phyloP scores from a whole-genome alignment of 2,113 vertebrate genomes.

The Coptodon bakossiorum region DNA sequence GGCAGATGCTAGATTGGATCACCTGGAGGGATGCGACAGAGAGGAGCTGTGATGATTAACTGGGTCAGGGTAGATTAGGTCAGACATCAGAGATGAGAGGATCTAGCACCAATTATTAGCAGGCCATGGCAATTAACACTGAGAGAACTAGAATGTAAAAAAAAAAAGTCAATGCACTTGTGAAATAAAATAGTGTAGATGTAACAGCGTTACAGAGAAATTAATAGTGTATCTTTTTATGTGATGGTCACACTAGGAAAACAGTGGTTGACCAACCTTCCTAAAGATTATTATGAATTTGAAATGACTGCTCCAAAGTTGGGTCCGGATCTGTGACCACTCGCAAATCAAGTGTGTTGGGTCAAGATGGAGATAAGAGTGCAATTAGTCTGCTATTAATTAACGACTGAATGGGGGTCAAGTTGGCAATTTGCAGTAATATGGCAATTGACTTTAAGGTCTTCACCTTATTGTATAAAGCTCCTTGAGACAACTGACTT shows the following conservation, averaged over 20 bases:
- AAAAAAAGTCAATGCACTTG: background rate
- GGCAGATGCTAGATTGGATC: background rate
- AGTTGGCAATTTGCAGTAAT: background rate
- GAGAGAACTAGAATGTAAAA: background rate
- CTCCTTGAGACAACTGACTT: background rate
- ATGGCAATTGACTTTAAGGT: background rate
- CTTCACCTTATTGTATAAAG: background rate
- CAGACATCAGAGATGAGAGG: background rate
- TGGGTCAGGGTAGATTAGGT: background rate
- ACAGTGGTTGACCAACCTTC: background rate
- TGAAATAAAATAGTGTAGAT: background rate
- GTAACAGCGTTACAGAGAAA: background rate
- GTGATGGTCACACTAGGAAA: background rate
- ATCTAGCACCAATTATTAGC: background rate
- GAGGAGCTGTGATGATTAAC: background rate
- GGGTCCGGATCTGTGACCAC: background rate
- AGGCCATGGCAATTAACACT: background rate
- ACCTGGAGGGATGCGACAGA: background rate
- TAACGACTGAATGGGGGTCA: background rate
- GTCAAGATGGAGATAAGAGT: background rate
- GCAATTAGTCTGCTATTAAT: background rate
- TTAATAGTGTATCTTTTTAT: background rate
- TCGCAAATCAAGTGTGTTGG: background rate
- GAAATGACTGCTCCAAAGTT: background rate
- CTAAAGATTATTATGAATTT: background rate